These are phyloP conservation scores for Typhlomys cinereus DNA, from an alignment of 2,113 vertebrate species.

Conservation along the genomic window DNA sequence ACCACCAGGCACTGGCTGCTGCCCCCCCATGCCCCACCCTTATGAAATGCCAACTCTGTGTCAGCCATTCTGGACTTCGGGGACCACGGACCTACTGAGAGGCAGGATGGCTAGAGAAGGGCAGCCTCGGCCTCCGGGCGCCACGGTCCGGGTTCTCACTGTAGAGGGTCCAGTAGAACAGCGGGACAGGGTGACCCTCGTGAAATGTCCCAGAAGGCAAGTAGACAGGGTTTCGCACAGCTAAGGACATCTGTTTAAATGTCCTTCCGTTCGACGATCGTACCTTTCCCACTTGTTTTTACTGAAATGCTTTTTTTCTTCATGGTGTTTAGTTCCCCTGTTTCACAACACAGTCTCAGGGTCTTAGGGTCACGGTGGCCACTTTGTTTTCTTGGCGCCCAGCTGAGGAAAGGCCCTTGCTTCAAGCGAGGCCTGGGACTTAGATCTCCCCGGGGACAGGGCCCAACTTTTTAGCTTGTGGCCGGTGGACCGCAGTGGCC, in stretches of 20 bases:
- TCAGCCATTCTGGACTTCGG: no score
- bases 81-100: not conserved
- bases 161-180: rapidly evolving
- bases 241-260: not conserved
- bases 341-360: rapidly evolving
- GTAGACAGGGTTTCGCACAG: rapidly evolving
- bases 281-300: not conserved
- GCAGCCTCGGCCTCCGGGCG: not conserved
- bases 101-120: rapidly evolving
- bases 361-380: rapidly evolving
- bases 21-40: not conserved
- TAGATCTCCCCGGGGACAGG: rapidly evolving
- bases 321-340: no score
- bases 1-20: not conserved
- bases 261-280: rapidly evolving
- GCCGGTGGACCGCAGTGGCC: not conserved
- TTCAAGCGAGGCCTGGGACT: rapidly evolving
- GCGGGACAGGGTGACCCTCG: not conserved
- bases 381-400: rapidly evolving
- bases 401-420: not conserved
- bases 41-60: no score
- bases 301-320: not conserved
- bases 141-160: not conserved
- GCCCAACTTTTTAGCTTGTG: not conserved
- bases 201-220: not conserved